Evolutionary conservation across 2,888 invertebrate genomes (phyloP).

Genomic region (Aproaerema taeniolella): DNA sequence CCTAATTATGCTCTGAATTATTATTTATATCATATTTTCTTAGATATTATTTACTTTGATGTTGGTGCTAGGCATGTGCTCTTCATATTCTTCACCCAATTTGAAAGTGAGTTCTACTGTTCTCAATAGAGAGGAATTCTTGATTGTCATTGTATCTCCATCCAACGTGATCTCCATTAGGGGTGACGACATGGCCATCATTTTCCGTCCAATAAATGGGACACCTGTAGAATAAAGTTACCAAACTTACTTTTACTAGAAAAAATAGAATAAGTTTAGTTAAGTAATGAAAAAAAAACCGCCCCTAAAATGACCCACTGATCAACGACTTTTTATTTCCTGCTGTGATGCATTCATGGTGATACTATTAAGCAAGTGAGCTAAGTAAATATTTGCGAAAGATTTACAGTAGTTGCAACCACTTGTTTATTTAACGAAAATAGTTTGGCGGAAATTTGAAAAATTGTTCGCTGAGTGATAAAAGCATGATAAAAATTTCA

Average conservation of each 20-base stretch:
- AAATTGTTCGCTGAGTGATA: background rate
- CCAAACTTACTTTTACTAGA: background rate
- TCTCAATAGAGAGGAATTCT: slow-evolving; percentile 73
- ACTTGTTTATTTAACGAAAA: no score
- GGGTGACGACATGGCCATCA: slow-evolving; percentile 80
- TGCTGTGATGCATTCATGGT: background rate
- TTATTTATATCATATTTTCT: slow-evolving; percentile 1
- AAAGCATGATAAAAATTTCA: background rate
- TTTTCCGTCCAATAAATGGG: slow-evolving; percentile 80
- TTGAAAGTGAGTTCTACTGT: slow-evolving; percentile 74
- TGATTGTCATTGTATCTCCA: slow-evolving; percentile 77
- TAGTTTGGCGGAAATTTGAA: background rate
- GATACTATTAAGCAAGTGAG: background rate
- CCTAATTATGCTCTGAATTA: background rate
- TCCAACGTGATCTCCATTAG: slow-evolving; percentile 76
- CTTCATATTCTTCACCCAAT: slow-evolving; percentile 80
- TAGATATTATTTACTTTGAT: slow-evolving; percentile 28
- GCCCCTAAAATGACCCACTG: background rate
- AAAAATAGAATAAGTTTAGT: background rate
- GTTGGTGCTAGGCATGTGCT: slow-evolving; percentile 76
- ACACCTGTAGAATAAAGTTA: slow-evolving; percentile 69
- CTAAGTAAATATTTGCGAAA: background rate
- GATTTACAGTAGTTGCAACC: no score
- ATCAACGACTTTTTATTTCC: background rate
- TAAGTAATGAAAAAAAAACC: background rate